Conservation (phyloP, 2,113 vertebrate species). For the Fregata magnificens region DNA sequence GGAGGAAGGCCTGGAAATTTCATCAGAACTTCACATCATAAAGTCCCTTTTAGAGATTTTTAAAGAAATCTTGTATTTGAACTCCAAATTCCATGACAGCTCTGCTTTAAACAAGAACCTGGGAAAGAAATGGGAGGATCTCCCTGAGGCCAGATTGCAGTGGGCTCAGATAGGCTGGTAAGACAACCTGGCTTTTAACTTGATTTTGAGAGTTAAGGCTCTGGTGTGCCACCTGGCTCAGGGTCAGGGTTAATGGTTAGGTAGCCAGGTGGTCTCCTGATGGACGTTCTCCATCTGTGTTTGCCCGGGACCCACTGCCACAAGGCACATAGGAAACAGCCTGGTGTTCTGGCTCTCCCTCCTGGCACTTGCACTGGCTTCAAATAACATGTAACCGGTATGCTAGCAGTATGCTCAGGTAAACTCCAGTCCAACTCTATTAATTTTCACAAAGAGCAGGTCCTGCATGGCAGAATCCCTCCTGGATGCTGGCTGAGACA, state of each 20-base stretch:
- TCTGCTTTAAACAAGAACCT: background rate
- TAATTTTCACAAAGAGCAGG: background rate
- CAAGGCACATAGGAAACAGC: background rate
- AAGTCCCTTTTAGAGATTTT: background rate
- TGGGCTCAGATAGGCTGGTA: background rate
- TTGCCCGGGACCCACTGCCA: background rate
- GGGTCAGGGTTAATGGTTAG: background rate
- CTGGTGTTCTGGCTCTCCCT: background rate
- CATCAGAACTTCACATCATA: background rate
- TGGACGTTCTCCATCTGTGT: accelerated
- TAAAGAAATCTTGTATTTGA: background rate
- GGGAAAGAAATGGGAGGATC: background rate
- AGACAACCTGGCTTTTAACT: background rate
- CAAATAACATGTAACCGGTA: accelerated
- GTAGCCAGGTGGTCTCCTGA: background rate
- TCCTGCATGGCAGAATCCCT: background rate
- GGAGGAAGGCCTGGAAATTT: background rate
- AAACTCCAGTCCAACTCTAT: background rate
- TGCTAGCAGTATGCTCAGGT: background rate
- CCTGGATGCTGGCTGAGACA: background rate
- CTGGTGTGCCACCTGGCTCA: background rate
- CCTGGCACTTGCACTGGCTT: background rate
- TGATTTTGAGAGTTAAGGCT: background rate
- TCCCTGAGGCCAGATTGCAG: background rate
- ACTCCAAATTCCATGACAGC: background rate